Conservation (phyloP, 2,888 invertebrate species). For the Junonia oenone region DNA sequence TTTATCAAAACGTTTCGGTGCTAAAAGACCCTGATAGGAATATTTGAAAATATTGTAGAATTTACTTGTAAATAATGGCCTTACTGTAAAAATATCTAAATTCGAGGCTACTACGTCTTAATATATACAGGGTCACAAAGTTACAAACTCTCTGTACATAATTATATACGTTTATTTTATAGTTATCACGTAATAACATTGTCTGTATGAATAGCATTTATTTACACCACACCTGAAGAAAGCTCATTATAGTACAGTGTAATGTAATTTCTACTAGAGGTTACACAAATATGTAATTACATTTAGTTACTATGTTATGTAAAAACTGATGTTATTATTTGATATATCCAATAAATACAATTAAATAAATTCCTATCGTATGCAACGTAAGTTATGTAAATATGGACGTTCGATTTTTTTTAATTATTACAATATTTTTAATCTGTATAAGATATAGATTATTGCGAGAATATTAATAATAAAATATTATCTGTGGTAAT, state of each 20-base stretch:
- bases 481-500: constrained; percentile 66
- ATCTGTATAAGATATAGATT: constrained; percentile 23
- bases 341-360: constrained; percentile 41
- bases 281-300: constrained; percentile 11
- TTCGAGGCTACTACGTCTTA: constrained; percentile 61
- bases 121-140: constrained; percentile 66
- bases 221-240: constrained; percentile 74
- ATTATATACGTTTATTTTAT: constrained; percentile 39
- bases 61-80: constrained; percentile 54
- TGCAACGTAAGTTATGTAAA: constrained; percentile 18
- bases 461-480: constrained; percentile 28
- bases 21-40: constrained; percentile 54
- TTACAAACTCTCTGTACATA: constrained; percentile 55
- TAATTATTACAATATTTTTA: constrained; percentile 17
- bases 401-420: constrained; percentile 18
- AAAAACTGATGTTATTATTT: constrained; percentile 28
- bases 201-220: constrained; percentile 57
- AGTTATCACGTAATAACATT: constrained; percentile 43
- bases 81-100: constrained; percentile 50
- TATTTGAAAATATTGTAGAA: constrained; percentile 39
- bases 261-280: constrained; percentile 26
- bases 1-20: constrained; percentile 48
- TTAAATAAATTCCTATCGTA: constrained; percentile 20
- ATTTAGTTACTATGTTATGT: constrained; percentile 25
- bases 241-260: constrained; percentile 55